phyloP scores from a whole-genome alignment of 2,888 invertebrate genomes.

The Lampropteryx suffumata region DNA sequence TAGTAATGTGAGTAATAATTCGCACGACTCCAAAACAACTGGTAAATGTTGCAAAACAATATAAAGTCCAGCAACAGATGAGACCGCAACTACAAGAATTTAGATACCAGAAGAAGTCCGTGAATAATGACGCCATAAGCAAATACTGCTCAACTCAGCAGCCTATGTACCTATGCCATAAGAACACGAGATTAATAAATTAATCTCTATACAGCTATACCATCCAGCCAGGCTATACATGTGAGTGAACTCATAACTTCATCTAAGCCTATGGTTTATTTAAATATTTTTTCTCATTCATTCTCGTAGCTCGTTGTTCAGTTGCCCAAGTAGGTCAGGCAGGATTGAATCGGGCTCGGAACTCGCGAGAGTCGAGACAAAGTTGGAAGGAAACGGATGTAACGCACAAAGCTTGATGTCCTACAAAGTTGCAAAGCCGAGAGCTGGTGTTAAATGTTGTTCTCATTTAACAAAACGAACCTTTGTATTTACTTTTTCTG shows the following conservation, averaged over 20 bases:
- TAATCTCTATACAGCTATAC: too few relatives aligned
- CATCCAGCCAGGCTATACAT: too few relatives aligned
- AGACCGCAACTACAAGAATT: slow-evolving; percentile 1
- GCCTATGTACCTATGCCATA: too few relatives aligned
- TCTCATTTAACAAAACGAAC: slow-evolving; percentile 21
- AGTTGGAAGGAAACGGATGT: slow-evolving; percentile 46
- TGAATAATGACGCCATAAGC: too few relatives aligned
- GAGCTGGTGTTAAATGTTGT: slow-evolving; percentile 35
- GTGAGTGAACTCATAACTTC: neutral
- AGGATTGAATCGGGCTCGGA: slow-evolving; percentile 30
- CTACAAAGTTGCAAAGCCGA: slow-evolving; percentile 44
- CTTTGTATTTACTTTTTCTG: slow-evolving; percentile 9
- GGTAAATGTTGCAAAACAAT: neutral
- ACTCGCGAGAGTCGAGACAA: slow-evolving; percentile 26
- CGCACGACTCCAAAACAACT: slow-evolving; percentile 11
- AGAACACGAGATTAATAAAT: too few relatives aligned
- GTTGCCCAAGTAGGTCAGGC: slow-evolving; percentile 27
- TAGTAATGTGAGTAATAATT: neutral
- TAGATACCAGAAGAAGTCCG: neutral
- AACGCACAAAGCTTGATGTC: slow-evolving; percentile 38
- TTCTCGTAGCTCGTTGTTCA: slow-evolving; percentile 17
- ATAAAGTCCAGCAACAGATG: neutral
- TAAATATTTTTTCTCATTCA: slow-evolving; percentile 9
- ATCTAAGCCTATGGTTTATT: slow-evolving; percentile 1
- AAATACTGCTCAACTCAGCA: too few relatives aligned